Conservation (phyloP, 2,797 vertebrate species). For the Silurus lanzhouensis region DNA sequence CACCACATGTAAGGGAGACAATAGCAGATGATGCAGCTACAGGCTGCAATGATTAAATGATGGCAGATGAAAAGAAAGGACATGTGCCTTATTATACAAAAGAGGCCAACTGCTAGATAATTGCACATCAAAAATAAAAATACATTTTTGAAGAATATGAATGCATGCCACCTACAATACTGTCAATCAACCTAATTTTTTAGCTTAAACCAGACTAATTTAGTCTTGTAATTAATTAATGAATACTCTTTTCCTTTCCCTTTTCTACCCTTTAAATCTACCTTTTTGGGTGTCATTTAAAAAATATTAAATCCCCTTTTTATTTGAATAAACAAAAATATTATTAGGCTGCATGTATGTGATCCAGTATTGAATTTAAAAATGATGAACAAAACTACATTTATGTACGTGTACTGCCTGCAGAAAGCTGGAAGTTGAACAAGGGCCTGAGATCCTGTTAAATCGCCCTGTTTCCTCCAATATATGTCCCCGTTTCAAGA, state of each 20-base stretch:
- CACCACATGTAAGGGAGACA: constrained; percentile 63
- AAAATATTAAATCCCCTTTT: not conserved
- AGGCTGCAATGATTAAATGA: constrained; percentile 56
- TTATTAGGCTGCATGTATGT: not conserved
- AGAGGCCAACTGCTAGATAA: constrained; percentile 57
- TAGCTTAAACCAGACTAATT: constrained; percentile 16
- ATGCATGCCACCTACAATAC: constrained; percentile 16
- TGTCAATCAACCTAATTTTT: constrained; percentile 21
- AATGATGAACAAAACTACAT: constrained; percentile 34
- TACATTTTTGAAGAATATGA: constrained; percentile 24
- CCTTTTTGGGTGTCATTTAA: not conserved
- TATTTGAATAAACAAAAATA: constrained; percentile 1
- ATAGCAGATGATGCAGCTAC: constrained; percentile 64
- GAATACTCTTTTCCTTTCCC: not conserved
- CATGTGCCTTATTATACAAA: constrained; percentile 56
- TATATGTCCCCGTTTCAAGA: constrained; percentile 53
- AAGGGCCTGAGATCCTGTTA: constrained; percentile 42
- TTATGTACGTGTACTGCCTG: not conserved
- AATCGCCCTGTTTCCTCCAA: constrained; percentile 50
- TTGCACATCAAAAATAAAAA: constrained; percentile 54
- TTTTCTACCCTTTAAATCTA: not conserved
- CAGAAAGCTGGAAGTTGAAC: constrained; percentile 11
- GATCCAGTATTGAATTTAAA: constrained; percentile 24
- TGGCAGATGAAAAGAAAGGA: constrained; percentile 47
- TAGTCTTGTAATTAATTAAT: constrained; percentile 6